These are phyloP conservation scores for Habroteleia sp. DNA, from an alignment of 2,888 invertebrate species.

Conservation along the genomic window DNA sequence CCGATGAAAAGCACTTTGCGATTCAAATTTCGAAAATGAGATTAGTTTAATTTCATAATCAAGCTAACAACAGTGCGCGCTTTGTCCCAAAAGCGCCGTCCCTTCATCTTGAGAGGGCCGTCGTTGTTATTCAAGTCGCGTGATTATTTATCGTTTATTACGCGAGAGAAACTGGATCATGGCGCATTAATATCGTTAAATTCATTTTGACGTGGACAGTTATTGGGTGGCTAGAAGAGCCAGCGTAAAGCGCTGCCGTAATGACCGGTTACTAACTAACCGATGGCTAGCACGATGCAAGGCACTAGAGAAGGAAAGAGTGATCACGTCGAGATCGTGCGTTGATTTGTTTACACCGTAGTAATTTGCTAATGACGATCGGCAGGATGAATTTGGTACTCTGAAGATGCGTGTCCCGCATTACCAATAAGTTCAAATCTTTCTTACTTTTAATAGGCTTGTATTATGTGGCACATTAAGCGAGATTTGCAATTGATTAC, in stretches of 20 bases:
- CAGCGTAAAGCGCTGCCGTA: constrained; percentile 75
- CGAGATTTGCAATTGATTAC: no score
- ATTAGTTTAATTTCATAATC: constrained; percentile 55
- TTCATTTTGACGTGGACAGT: constrained; percentile 72
- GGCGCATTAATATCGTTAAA: constrained; percentile 68
- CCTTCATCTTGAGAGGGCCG: constrained; percentile 13
- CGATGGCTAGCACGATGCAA: constrained; percentile 63
- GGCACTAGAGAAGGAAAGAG: constrained; percentile 33
- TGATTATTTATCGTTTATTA: constrained; percentile 66
- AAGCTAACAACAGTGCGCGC: constrained; percentile 35
- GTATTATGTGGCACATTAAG: no score
- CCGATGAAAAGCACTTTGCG: constrained; percentile 21
- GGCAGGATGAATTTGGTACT: constrained; percentile 66
- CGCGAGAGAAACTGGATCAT: constrained; percentile 59
- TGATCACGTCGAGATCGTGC: constrained; percentile 54
- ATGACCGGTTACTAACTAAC: constrained; percentile 75
- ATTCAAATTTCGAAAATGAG: constrained; percentile 47
- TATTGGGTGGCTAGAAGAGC: constrained; percentile 75
- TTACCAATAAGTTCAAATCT: constrained; percentile 40
- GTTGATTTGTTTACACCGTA: constrained; percentile 79
- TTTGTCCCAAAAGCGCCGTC: constrained; percentile 4
- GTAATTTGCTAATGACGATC: constrained; percentile 78
- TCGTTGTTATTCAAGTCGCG: constrained; percentile 60
- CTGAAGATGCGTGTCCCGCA: constrained; percentile 70
- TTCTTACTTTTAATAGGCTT: constrained; percentile 6